Evolutionary conservation across 1,140 invertebrate species (phyloP).

Genomic region (Campoletis sonorensis): DNA sequence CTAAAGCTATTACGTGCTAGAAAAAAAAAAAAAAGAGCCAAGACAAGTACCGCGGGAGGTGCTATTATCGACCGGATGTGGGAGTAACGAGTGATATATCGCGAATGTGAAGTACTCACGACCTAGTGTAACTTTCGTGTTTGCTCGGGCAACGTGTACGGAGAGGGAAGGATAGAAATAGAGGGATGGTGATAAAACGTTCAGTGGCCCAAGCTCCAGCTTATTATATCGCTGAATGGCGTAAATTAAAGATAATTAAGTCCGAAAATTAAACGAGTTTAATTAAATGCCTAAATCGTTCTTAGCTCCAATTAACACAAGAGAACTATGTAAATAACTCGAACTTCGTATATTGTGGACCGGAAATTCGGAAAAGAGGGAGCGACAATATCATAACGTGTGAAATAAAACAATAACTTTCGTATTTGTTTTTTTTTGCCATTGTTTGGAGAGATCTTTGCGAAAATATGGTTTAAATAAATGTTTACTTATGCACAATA

Average conservation of each 20-base stretch:
- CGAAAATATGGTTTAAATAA: background rate
- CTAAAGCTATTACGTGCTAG: background rate
- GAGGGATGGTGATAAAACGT: conserved; percentile 20
- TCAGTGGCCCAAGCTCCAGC: conserved; percentile 5
- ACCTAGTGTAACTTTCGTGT: conserved; percentile 19
- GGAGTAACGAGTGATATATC: conserved; percentile 26
- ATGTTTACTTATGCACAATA: background rate
- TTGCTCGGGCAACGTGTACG: background rate
- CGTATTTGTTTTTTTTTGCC: too few species aligned
- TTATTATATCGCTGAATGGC: background rate
- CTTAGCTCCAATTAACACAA: conserved; percentile 8
- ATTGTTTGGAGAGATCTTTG: too few species aligned
- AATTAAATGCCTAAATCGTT: conserved; percentile 16
- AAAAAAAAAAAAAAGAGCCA: conserved; percentile 13
- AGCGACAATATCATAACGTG: background rate
- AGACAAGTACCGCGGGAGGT: background rate
- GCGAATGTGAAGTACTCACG: conserved; percentile 6
- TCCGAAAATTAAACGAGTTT: background rate
- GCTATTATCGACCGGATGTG: conserved; percentile 15
- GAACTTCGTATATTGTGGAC: background rate
- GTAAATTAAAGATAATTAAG: conserved; percentile 27
- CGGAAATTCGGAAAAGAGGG: background rate
- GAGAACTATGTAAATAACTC: background rate
- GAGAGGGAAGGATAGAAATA: background rate
- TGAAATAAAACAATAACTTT: background rate